phyloP scores from a whole-genome alignment of 2,888 invertebrate species.

The Sphinx pinastri region DNA sequence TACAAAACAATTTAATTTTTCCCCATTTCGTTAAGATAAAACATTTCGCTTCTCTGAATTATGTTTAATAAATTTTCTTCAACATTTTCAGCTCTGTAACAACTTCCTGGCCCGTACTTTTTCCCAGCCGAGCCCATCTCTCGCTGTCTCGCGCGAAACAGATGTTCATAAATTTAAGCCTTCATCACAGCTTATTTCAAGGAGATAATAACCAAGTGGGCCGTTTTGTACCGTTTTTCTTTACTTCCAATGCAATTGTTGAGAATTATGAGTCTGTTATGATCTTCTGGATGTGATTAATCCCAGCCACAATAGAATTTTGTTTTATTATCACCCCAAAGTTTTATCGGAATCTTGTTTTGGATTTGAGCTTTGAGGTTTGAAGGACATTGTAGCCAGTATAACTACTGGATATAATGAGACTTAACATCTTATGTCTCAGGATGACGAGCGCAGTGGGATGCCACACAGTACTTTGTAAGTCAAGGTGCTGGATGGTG shows the following conservation, averaged over 20 bases:
- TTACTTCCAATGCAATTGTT: constrained; percentile 4
- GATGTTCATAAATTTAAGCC: constrained; percentile 65
- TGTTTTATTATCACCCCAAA: too few species aligned
- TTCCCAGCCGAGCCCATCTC: constrained; percentile 49
- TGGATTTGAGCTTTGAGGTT: too few species aligned
- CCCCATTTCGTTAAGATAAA: not conserved
- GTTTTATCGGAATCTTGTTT: too few species aligned
- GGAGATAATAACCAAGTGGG: constrained; percentile 63
- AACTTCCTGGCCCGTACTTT: constrained; percentile 39
- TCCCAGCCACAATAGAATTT: not conserved
- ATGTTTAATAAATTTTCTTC: not conserved
- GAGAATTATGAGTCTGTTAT: not conserved
- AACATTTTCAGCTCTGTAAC: constrained; percentile 31
- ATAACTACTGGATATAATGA: too few species aligned
- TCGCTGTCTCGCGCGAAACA: constrained; percentile 54
- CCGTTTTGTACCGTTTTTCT: constrained; percentile 57
- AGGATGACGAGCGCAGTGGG: too few species aligned
- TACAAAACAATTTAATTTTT: too few species aligned
- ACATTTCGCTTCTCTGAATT: not conserved
- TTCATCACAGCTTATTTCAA: constrained; percentile 66
- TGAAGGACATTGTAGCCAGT: too few species aligned
- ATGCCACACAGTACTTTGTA: too few species aligned
- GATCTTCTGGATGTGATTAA: not conserved
- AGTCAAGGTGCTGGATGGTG: too few species aligned
- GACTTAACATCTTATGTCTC: too few species aligned